These are phyloP conservation scores for Volucella inanis DNA, from an alignment of 2,888 invertebrate species.

Conservation along the genomic window DNA sequence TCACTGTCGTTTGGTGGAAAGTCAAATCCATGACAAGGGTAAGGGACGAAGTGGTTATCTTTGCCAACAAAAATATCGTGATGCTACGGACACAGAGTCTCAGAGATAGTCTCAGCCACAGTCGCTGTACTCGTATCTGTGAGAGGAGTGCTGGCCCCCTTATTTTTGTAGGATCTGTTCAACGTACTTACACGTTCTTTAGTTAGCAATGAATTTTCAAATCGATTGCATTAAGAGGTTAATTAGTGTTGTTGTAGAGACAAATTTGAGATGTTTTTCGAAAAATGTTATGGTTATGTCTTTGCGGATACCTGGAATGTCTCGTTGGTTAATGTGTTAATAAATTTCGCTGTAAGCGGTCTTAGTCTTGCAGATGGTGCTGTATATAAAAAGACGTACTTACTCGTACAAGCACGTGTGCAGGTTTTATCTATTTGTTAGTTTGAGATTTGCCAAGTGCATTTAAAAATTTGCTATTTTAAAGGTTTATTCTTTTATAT, in stretches of 20 bases:
- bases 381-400: neutral
- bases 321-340: slow-evolving; percentile 64
- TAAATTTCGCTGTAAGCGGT: slow-evolving; percentile 48
- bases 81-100: slow-evolving; percentile 28
- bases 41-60: slow-evolving; percentile 1
- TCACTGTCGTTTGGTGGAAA: no score
- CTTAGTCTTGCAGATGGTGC: neutral
- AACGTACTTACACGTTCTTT: slow-evolving; percentile 69
- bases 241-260: slow-evolving; percentile 72
- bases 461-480: no score
- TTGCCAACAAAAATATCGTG: slow-evolving; percentile 64
- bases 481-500: no score
- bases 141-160: slow-evolving; percentile 50
- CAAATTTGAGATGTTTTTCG: slow-evolving; percentile 71
- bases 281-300: slow-evolving; percentile 72
- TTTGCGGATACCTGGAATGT: slow-evolving; percentile 52
- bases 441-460: no score
- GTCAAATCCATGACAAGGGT: slow-evolving; percentile 4
- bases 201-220: slow-evolving; percentile 72
- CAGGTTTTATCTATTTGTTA: neutral
- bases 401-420: neutral
- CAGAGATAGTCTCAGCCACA: slow-evolving; percentile 20
- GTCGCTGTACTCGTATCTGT: neutral
- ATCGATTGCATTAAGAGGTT: slow-evolving; percentile 73
- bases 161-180: slow-evolving; percentile 15